Conservation (phyloP, 2,888 invertebrate species). For the Eupithecia subumbrata region DNA sequence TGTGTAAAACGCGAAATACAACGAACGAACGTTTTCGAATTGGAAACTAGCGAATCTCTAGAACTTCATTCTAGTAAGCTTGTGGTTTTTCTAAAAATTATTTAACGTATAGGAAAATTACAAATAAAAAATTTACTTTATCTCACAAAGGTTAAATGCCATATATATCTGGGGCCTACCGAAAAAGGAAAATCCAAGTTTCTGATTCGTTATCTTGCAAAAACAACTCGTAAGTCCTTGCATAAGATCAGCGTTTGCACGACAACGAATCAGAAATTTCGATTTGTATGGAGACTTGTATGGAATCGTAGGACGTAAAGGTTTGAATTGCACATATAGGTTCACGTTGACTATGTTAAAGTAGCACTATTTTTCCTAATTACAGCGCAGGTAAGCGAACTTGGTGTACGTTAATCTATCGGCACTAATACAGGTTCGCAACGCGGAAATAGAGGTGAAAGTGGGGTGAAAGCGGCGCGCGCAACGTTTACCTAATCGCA, state of each 20-base stretch:
- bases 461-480: slow-evolving; percentile 80
- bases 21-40: not conserved
- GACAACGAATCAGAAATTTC: no score
- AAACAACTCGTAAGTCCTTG: no score
- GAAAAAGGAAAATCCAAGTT: no score
- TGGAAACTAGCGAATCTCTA: not conserved
- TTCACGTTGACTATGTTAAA: not conserved
- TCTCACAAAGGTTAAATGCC: no score
- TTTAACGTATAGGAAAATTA: not conserved
- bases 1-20: not conserved
- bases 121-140: no score
- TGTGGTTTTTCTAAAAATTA: not conserved
- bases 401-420: slow-evolving; percentile 38
- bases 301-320: no score
- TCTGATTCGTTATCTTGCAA: no score
- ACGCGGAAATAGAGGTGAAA: slow-evolving; percentile 81
- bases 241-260: no score
- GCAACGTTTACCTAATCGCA: slow-evolving; percentile 81
- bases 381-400: not conserved
- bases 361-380: not conserved
- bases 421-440: slow-evolving; percentile 51
- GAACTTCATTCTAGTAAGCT: not conserved
- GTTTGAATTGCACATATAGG: no score
- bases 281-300: no score
- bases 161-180: no score